Base-by-base conservation (phyloP, 2,888 invertebrate genomes). In the Acanthosepion esculentum region DNA sequence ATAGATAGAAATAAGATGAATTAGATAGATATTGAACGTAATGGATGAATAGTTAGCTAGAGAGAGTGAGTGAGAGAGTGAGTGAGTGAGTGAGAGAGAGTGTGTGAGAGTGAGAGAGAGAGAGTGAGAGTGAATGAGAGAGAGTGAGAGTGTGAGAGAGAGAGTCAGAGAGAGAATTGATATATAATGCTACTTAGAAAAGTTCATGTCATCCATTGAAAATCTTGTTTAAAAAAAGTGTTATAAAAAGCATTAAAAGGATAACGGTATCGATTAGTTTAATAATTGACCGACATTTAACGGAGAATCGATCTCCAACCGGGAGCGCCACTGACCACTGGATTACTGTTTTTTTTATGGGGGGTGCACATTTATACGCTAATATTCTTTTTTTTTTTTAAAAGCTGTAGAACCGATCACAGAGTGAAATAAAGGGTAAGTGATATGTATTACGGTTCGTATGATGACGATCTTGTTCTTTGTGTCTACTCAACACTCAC, bases 201-300 rank as follows among this genome's bases (percentile, higher is more conserved):
- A 18, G 78, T 78, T n/a, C n/a, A n/a, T 8, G 7, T 78, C 18
- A n/a, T 0, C 12, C 29, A 78, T 78, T 78, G 78, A 78, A 78
- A 78, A 18, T 8, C 29, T 7, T 10, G 29, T n/a, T 78, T n/a
- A 78, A 78, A 78, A 78, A 18, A n/a, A 78, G 5, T 64, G 64
- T 64, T 64, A 64, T 8, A 78, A 78, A 78, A 29, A n/a, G 78
- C 10, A 12, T n/a, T 7, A 78, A 78, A 78, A n/a, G n/a, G 78
- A 78, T 78, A 29, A 1, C 0, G 18, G 78, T 12, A 78, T 78
- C 78, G 78, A 78, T 78, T 78, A 29, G 78, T 29, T 78, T n/a
- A 78, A 78, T 78, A 78, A 78, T 78, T 78, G 78, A 78, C 78
- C 78, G 78, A 78, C 78, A 78, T 78, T 78, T 78, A 78, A n/a